Evolutionary conservation across 2,797 vertebrate genomes (phyloP), one percentile per base, ranked within the genome.

Genomic region (Lophius americanus): DNA sequence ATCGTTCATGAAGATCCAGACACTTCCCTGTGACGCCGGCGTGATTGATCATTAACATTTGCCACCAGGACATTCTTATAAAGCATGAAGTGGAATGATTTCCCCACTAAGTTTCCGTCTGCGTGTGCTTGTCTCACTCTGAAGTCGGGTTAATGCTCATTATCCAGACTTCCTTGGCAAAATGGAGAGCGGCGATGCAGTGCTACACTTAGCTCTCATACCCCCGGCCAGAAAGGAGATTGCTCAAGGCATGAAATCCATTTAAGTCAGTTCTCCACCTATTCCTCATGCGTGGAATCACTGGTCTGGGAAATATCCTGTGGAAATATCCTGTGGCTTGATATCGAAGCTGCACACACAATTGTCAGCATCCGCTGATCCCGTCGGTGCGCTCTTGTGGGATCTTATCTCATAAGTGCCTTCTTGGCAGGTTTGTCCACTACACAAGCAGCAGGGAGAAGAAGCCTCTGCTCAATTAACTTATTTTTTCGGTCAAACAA

Each of bases 191-290:
- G 62, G 68, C 59, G 35, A 75, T 62, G 82, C 76, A 49, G 65
- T 51, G 59, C 57, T 65, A 80, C 79, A 74, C 76, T 83, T 78
- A 67, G 75, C 74, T 44, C 65, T 75, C 76, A 70, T 47, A 79
- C 71, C 74, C 65, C 46, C 23, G 53, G 85, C 78, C 70, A 82
- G 79, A 84, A 89, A 86, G 75, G 60, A 86, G 86, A 90, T 75
- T 64, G 79, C 84, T 82, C 53, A 35, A 79, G 76, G 84, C 74
- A 79, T 83, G 76, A 87, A 89, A 90, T 87, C 87, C 83, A 86
- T 88, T 89, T 88, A 77, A 82, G 57, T 65, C 54, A 51, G 37
- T 68, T 84, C 78, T 81, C 62, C 23, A 3, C 70, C 74, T 64
- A 59, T 72, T 78, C 62, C 71, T 54, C 60, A 60, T 64, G 77